Conservation (phyloP, 2,797 vertebrate species). For the Tiaroga cobitis region DNA sequence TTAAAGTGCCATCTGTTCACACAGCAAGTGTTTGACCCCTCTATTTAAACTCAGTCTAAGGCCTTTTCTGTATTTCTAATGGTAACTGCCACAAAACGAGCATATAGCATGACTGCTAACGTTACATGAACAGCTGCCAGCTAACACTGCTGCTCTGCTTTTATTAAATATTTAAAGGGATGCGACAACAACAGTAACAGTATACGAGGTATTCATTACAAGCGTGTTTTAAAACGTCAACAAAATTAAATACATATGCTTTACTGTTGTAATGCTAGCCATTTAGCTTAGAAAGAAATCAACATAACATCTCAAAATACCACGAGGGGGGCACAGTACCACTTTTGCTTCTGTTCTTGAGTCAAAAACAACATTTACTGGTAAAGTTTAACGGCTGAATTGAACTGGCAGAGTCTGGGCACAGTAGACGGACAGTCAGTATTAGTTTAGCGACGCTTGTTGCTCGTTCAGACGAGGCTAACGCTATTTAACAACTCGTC, state of each 20-base stretch:
- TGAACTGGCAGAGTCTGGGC: neutral
- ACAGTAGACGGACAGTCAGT: neutral
- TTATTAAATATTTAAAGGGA: conserved; percentile 1
- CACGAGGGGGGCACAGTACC: neutral
- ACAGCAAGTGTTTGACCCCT: neutral
- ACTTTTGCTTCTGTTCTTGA: neutral
- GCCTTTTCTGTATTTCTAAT: conserved; percentile 12
- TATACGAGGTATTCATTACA: conserved; percentile 4
- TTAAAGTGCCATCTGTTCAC: neutral
- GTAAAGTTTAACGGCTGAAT: neutral
- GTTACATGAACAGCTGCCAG: conserved; percentile 21
- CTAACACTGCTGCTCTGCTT: neutral
- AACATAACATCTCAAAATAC: neutral
- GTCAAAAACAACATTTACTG: neutral
- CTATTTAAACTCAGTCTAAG: conserved; percentile 1
- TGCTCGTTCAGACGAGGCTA: conserved; percentile 10
- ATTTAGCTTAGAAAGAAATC: neutral
- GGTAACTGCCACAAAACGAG: conserved; percentile 13
- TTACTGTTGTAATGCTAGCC: neutral
- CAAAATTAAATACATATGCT: neutral
- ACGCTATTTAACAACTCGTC: conserved; percentile 5
- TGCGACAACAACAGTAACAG: neutral
- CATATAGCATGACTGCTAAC: conserved; percentile 23
- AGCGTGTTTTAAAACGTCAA: neutral
- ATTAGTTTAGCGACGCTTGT: conserved; percentile 14